phyloP scores from a whole-genome alignment of 2,113 vertebrate species.

The Psittacus erithacus region DNA sequence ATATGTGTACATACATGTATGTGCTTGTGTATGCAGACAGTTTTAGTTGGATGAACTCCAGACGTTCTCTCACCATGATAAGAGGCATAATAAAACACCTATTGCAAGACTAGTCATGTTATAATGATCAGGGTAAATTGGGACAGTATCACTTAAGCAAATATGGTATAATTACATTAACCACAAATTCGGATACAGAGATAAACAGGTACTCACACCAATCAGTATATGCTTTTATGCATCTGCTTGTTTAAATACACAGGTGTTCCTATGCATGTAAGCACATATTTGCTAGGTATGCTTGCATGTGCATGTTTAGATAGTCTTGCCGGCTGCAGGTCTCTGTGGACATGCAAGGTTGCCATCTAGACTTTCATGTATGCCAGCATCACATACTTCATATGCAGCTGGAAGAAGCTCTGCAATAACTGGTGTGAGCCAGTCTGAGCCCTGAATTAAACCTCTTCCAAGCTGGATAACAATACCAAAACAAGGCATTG shows the following conservation, averaged over 20 bases:
- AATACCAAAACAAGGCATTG: neutral
- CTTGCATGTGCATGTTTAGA: rapidly evolving
- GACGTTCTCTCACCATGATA: neutral
- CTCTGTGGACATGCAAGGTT: too few relatives aligned
- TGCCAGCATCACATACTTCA: neutral
- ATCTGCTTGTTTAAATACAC: neutral
- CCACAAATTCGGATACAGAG: neutral
- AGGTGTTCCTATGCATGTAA: too few relatives aligned
- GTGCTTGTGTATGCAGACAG: neutral
- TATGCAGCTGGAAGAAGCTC: neutral
- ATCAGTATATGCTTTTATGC: neutral
- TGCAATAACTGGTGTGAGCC: neutral
- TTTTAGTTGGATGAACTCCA: neutral
- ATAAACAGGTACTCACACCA: too few relatives aligned
- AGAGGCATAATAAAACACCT: neutral
- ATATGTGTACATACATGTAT: neutral
- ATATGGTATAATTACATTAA: neutral
- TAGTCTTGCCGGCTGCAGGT: neutral
- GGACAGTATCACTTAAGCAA: neutral
- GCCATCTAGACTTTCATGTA: rapidly evolving
- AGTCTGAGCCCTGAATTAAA: rapidly evolving
- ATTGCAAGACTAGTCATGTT: too few relatives aligned
- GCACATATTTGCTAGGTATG: rapidly evolving
- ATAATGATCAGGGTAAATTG: neutral
- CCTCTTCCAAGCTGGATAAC: neutral